A percentile compares a stretch with the other conserved stretches of the same genome.
phyloP scores from a whole-genome alignment of 2,888 invertebrate genomes.

The Hirtodrosophila duncani region DNA sequence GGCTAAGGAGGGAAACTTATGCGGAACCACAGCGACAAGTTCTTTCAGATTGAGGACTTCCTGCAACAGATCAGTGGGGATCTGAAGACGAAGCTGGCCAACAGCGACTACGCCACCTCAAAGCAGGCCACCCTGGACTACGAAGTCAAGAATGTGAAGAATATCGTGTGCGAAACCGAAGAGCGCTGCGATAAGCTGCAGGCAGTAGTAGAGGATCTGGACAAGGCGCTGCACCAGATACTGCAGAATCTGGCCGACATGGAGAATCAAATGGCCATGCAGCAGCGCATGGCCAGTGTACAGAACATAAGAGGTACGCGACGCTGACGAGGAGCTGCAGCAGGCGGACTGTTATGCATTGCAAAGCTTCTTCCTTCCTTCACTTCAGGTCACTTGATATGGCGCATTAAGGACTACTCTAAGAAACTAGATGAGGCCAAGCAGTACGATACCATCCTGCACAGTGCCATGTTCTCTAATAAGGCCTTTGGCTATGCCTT shows the following conservation, averaged over 20 bases:
- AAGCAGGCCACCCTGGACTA: slow-evolving; percentile 79
- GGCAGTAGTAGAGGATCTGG: slow-evolving; percentile 76
- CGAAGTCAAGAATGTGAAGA: slow-evolving; percentile 79
- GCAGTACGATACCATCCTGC: slow-evolving; percentile 82
- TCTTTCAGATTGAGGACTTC: slow-evolving; percentile 69
- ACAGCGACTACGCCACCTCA: slow-evolving; percentile 75
- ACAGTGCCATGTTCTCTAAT: slow-evolving; percentile 84
- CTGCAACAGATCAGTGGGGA: slow-evolving; percentile 71
- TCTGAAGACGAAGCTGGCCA: slow-evolving; percentile 65
- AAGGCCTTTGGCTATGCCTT: slow-evolving; percentile 87
- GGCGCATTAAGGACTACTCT: slow-evolving; percentile 84
- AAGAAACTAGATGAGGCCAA: slow-evolving; percentile 84
- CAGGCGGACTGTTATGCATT: no score
- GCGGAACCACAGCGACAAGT: slow-evolving; percentile 71
- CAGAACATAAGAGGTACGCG: slow-evolving; percentile 75
- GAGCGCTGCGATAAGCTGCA: slow-evolving; percentile 80
- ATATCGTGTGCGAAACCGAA: slow-evolving; percentile 79
- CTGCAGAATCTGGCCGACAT: slow-evolving; percentile 79
- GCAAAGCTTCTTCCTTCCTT: no score
- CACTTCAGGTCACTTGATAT: slow-evolving; percentile 81
- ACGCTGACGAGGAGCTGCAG: no score
- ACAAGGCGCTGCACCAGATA: slow-evolving; percentile 78
- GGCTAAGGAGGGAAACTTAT: neutral
- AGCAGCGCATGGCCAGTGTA: slow-evolving; percentile 74
- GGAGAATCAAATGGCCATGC: slow-evolving; percentile 77